phyloP scores from a whole-genome alignment of 2,888 invertebrate genomes.

The Eupithecia abbreviata region DNA sequence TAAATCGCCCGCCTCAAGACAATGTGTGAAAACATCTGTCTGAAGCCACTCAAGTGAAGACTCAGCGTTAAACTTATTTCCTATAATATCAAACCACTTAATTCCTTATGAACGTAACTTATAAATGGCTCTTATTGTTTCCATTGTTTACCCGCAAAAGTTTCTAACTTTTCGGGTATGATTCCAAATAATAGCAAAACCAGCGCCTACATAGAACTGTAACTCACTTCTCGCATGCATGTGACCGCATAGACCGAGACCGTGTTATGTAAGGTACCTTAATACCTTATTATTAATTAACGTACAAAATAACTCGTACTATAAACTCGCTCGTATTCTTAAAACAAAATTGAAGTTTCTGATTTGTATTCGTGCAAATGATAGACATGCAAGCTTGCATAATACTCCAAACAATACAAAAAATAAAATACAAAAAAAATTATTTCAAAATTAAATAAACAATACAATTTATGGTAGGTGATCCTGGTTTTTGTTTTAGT shows the following conservation, averaged over 20 bases:
- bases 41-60: background rate
- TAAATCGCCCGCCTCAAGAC: background rate
- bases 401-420: no score
- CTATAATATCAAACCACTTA: background rate
- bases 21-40: background rate
- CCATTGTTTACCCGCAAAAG: conserved; percentile 46
- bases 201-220: background rate
- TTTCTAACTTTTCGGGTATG: conserved; percentile 21
- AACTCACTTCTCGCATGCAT: background rate
- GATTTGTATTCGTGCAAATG: no score
- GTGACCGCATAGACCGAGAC: background rate
- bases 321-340: no score
- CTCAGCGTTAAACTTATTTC: background rate
- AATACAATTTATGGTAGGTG: no score
- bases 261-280: no score
- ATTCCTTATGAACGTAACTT: conserved; percentile 32
- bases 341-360: no score
- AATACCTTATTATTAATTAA: no score
- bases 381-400: no score
- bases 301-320: no score
- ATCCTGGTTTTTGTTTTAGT: no score
- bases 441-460: no score
- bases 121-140: conserved; percentile 48
- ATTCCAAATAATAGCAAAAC: background rate
- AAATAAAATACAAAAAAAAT: no score